Conservation (phyloP, 2,113 vertebrate genomes). For the Triplophysa dalaica region DNA sequence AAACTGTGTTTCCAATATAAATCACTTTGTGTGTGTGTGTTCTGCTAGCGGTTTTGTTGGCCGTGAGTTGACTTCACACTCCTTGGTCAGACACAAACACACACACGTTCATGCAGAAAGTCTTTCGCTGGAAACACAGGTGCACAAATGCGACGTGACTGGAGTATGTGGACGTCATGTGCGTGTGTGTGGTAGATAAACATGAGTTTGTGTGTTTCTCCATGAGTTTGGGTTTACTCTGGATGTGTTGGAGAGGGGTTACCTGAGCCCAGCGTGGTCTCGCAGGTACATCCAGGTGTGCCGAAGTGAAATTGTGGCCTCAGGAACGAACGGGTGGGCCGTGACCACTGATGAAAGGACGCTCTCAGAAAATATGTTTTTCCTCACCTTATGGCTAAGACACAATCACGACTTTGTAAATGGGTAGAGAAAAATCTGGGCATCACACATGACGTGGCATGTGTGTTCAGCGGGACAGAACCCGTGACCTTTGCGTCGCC, state of each 20-base stretch:
- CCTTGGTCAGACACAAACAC: constrained; percentile 48
- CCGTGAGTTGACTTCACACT: constrained; percentile 46
- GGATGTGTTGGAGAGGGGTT: constrained; percentile 23
- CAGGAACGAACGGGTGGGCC: constrained; percentile 22
- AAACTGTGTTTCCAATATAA: constrained; percentile 25
- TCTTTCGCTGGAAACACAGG: constrained; percentile 27
- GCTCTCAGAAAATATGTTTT: background rate
- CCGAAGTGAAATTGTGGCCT: constrained; percentile 11
- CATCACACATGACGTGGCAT: too few relatives aligned
- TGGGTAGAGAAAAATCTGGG: too few relatives aligned
- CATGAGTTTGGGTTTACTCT: background rate
- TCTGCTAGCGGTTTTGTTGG: constrained; percentile 25
- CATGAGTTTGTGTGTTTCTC: background rate
- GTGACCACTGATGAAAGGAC: background rate
- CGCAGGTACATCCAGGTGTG: constrained; percentile 52
- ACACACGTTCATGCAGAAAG: constrained; percentile 23
- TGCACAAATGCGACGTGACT: constrained; percentile 27
- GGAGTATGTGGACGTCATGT: constrained; percentile 6
- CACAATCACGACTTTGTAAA: too few relatives aligned
- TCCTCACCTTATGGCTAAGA: too few relatives aligned
- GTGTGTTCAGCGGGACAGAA: too few relatives aligned
- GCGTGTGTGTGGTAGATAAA: constrained; percentile 39
- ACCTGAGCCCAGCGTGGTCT: background rate
- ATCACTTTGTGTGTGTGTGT: constrained; percentile 12
- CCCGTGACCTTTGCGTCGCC: too few relatives aligned